A percentile compares a stretch with the other conserved stretches of the same genome.
Evolutionary conservation across 2,113 vertebrate species (phyloP).

Genomic region (Sinocyclocheilus rhinocerous): DNA sequence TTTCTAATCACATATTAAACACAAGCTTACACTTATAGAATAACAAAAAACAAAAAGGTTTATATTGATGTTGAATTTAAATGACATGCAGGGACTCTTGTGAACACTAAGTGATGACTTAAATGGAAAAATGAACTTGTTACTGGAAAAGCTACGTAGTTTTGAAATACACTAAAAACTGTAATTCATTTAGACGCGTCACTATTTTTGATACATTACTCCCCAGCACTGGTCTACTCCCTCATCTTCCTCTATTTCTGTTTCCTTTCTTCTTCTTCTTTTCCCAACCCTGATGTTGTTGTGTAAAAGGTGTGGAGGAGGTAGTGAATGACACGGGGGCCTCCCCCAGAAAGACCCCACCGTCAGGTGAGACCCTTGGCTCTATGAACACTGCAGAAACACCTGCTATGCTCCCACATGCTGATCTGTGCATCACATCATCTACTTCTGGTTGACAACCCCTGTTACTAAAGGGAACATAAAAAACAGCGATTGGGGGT

Average conservation of each 20-base stretch:
- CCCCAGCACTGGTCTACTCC: not conserved
- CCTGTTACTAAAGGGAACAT: constrained; percentile 49
- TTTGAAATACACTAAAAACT: not conserved
- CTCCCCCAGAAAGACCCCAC: constrained; percentile 71
- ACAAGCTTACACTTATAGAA: not conserved
- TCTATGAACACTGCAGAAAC: not conserved
- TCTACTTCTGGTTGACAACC: constrained; percentile 44
- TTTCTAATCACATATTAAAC: not conserved
- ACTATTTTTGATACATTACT: not conserved
- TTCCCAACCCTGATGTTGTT: constrained; percentile 49
- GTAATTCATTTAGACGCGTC: not conserved
- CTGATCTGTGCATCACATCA: constrained; percentile 41
- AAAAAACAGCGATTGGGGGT: not conserved
- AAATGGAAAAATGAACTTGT: not conserved
- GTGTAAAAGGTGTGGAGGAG: constrained; percentile 74
- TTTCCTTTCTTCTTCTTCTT: constrained; percentile 8
- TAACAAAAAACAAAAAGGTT: not conserved
- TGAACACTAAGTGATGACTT: not conserved
- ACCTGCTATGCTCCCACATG: constrained; percentile 26
- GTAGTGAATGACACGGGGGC: constrained; percentile 71
- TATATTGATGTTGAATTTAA: not conserved
- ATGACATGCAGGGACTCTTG: not conserved
- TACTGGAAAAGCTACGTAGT: not conserved
- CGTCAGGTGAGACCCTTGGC: constrained; percentile 74
- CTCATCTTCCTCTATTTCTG: not conserved